These are phyloP conservation scores for Heterodera filipjevi DNA, from an alignment of 2,888 invertebrate genomes.

Conservation along the genomic window DNA sequence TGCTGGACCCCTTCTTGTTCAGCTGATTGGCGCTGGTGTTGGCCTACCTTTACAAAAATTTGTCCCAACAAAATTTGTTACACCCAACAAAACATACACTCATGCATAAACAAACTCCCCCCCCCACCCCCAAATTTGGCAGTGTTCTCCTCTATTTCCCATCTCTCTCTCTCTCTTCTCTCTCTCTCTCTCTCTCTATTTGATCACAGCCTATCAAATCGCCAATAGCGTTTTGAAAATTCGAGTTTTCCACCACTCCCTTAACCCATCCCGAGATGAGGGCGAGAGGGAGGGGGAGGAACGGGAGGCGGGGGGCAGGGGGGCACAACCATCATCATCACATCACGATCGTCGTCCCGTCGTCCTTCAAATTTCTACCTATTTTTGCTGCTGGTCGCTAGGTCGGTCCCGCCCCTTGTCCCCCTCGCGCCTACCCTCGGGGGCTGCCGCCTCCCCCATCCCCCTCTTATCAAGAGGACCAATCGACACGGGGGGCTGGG, in stretches of 20 bases:
- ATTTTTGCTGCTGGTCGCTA: neutral
- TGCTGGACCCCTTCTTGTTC: no score
- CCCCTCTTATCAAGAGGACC: neutral
- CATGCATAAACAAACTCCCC: no score
- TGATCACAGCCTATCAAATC: neutral
- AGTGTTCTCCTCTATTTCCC: neutral
- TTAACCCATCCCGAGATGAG: neutral
- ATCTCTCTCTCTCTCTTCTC: neutral
- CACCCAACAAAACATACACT: no score
- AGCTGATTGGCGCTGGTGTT: no score
- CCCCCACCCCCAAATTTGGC: constrained; percentile 1
- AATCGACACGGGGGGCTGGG: neutral
- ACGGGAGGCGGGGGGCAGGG: no score
- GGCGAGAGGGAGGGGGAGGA: no score
- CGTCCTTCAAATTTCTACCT: neutral
- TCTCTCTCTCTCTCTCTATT: neutral
- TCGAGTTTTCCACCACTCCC: neutral
- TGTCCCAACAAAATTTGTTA: no score
- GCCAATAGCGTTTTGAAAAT: neutral
- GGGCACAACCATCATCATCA: no score
- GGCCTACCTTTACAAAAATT: no score
- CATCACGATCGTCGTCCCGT: neutral
- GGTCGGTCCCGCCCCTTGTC: neutral
- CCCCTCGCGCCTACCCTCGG: neutral
- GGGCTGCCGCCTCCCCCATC: neutral